Conservation (phyloP, 2,888 invertebrate genomes). For the Keiferia lycopersicella region DNA sequence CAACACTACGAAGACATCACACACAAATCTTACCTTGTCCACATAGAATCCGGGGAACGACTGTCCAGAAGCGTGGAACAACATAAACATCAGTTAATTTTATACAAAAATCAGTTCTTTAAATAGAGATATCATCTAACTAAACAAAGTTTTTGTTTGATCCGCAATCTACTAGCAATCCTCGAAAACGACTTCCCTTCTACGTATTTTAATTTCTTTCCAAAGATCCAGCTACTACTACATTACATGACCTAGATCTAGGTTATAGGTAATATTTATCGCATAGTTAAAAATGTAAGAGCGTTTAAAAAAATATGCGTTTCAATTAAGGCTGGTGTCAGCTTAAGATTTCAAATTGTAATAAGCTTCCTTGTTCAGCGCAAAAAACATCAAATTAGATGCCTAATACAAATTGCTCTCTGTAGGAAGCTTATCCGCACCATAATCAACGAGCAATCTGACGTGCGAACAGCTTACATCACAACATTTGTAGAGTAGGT, state of each 20-base stretch:
- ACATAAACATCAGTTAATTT: constrained; percentile 42
- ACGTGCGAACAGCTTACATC: constrained; percentile 16
- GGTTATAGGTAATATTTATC: too few relatives aligned
- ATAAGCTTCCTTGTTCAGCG: background rate
- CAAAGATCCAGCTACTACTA: too few relatives aligned
- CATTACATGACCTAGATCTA: too few relatives aligned
- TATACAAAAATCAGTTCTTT: background rate
- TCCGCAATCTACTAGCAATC: too few relatives aligned
- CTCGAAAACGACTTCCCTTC: too few relatives aligned
- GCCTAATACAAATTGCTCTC: background rate
- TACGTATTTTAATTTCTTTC: too few relatives aligned
- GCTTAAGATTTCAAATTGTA: background rate
- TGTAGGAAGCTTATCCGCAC: constrained; percentile 8
- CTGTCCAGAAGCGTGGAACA: constrained; percentile 72
- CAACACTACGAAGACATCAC: background rate
- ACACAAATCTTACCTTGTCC: constrained; percentile 70
- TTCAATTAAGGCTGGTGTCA: background rate
- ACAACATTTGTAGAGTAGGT: constrained; percentile 14
- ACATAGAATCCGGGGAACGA: constrained; percentile 77
- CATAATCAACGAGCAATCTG: constrained; percentile 15
- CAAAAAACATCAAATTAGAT: constrained; percentile 1
- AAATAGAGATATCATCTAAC: too few relatives aligned
- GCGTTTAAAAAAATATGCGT: background rate
- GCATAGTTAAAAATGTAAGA: background rate
- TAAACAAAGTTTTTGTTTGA: too few relatives aligned